A percentile compares a stretch with the other conserved stretches of the same genome.
phyloP scores from a whole-genome alignment of 2,888 invertebrate species.

The Aleiodes alternator region DNA sequence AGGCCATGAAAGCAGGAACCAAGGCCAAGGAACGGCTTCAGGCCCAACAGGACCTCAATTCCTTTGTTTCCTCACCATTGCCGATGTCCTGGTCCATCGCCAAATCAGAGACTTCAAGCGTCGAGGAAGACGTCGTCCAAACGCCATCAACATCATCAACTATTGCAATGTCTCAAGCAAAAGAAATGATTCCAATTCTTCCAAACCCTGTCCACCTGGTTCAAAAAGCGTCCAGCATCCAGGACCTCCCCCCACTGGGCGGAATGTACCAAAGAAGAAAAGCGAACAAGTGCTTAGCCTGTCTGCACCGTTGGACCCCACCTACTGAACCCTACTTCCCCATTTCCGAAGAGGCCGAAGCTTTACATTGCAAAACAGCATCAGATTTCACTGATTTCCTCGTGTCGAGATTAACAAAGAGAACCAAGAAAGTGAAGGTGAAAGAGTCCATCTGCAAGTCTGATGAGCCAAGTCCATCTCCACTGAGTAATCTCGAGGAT shows the following conservation, averaged over 20 bases:
- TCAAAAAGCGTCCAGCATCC: conserved; percentile 37
- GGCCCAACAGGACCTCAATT: too few species aligned
- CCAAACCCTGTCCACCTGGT: not conserved
- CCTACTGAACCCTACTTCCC: not conserved
- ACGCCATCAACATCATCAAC: not conserved
- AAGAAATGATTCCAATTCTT: too few species aligned
- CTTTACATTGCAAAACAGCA: not conserved
- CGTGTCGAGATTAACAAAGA: not conserved
- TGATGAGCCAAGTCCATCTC: conserved; percentile 2
- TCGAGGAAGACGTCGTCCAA: conserved; percentile 37
- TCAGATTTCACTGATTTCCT: not conserved
- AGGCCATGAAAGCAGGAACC: conserved; percentile 47
- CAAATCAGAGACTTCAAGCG: conserved; percentile 48
- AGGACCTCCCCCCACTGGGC: conserved; percentile 60
- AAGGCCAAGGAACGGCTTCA: not conserved
- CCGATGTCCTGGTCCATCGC: conserved; percentile 36
- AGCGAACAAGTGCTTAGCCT: conserved; percentile 68
- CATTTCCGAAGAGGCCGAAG: not conserved
- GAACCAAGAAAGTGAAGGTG: not conserved
- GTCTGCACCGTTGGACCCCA: conserved; percentile 60
- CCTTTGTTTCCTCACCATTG: too few species aligned
- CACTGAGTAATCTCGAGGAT: not conserved
- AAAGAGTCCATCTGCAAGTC: not conserved
- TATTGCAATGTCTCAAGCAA: too few species aligned
- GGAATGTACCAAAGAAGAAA: conserved; percentile 62